These are phyloP conservation scores for Spilosoma lubricipeda DNA, from an alignment of 2,888 invertebrate genomes.

Conservation along the genomic window DNA sequence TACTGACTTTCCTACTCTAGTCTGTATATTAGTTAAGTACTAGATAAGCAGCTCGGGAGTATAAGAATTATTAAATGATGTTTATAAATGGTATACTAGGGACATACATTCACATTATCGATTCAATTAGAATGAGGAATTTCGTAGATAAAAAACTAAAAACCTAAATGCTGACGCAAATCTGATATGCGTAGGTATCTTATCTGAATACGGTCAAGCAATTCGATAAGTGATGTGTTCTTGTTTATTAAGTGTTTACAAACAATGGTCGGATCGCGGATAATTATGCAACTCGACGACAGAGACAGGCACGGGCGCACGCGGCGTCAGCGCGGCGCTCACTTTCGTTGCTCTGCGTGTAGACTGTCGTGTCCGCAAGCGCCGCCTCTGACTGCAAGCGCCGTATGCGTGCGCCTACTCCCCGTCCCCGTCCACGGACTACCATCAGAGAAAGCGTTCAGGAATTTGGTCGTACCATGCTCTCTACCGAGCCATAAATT, in stretches of 20 bases:
- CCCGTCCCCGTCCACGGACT: slow-evolving; percentile 45
- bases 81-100: neutral
- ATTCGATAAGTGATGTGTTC: slow-evolving; percentile 67
- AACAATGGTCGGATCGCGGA: slow-evolving; percentile 81
- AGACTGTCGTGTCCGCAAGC: slow-evolving; percentile 36
- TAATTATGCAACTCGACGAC: slow-evolving; percentile 84
- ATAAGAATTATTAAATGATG: neutral
- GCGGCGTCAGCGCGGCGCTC: slow-evolving; percentile 73
- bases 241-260: slow-evolving; percentile 81
- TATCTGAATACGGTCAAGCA: slow-evolving; percentile 78
- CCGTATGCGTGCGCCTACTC: slow-evolving; percentile 47
- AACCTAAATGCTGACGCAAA: slow-evolving; percentile 53
- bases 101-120: slow-evolving; percentile 30
- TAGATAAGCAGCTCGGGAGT: neutral
- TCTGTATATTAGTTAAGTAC: neutral
- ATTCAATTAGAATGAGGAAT: slow-evolving; percentile 40
- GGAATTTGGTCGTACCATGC: slow-evolving; percentile 79
- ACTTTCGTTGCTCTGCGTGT: slow-evolving; percentile 80
- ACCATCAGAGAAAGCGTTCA: slow-evolving; percentile 82
- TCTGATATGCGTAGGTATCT: slow-evolving; percentile 55
- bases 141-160: slow-evolving; percentile 51
- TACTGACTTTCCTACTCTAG: neutral
- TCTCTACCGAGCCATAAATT: slow-evolving; percentile 59
- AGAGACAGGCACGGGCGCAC: slow-evolving; percentile 65
- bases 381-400: slow-evolving; percentile 29